Conservation (phyloP, 23 tunicate species). For the Ciona savignyi region DNA sequence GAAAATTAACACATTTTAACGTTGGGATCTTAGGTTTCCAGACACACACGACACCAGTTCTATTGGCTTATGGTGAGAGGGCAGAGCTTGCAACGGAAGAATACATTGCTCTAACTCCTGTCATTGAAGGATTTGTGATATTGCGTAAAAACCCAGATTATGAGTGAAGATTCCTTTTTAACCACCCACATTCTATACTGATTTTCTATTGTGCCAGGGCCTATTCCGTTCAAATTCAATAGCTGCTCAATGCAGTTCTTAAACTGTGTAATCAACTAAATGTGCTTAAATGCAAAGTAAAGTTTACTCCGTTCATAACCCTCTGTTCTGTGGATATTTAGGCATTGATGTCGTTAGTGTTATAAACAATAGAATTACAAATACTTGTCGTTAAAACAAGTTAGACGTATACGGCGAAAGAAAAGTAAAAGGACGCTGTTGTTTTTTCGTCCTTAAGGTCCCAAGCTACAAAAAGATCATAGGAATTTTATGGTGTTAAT, state of each 20-base stretch:
- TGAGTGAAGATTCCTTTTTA: constrained; percentile 22
- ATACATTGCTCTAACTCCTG: constrained; percentile 86
- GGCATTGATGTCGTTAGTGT: background rate
- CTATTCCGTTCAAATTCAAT: background rate
- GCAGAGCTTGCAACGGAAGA: constrained; percentile 98
- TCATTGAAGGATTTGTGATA: constrained; percentile 93
- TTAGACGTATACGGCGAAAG: too few relatives aligned
- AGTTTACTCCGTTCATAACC: too few relatives aligned
- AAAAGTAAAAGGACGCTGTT: too few relatives aligned
- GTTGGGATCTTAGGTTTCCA: constrained; percentile 69
- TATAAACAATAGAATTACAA: too few relatives aligned
- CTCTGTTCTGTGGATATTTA: too few relatives aligned
- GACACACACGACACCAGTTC: constrained; percentile 96
- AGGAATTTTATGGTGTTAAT: too few relatives aligned
- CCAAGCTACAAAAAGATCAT: too few relatives aligned
- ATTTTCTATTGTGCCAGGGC: background rate
- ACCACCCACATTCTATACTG: background rate
- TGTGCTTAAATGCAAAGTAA: too few relatives aligned
- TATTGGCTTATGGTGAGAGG: constrained; percentile 92
- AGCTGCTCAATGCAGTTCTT: background rate
- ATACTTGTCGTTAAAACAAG: too few relatives aligned
- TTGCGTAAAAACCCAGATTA: constrained; percentile 83
- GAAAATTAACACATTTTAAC: too few relatives aligned
- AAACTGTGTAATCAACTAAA: background rate
- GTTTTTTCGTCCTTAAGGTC: too few relatives aligned